A percentile compares a stretch with the other conserved stretches of the same genome.
phyloP scores from a whole-genome alignment of 2,797 vertebrate genomes.

The Linurgus olivaceus region DNA sequence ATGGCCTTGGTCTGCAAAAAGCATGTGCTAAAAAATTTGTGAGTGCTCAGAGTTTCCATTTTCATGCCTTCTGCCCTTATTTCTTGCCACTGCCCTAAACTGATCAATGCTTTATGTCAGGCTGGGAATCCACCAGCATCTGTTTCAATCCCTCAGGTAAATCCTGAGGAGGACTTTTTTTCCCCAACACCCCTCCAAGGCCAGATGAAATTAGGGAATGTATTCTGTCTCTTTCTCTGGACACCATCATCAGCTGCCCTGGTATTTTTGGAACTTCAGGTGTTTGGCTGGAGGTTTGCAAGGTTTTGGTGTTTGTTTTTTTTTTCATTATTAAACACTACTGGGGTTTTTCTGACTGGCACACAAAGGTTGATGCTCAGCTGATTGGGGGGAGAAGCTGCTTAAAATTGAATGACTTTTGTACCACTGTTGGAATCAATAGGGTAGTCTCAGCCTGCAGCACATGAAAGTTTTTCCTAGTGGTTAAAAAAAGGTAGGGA shows the following conservation, averaged over 20 bases:
- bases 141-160: not conserved
- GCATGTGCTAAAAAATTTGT: not conserved
- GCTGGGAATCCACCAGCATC: not conserved
- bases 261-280: not conserved
- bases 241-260: not conserved
- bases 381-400: not conserved
- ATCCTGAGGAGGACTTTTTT: not conserved
- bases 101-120: not conserved
- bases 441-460: not conserved
- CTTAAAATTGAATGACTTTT: not conserved
- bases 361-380: not conserved
- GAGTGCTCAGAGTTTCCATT: not conserved
- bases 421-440: not conserved
- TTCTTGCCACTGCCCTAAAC: not conserved
- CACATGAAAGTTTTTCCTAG: rapidly evolving
- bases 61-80: not conserved
- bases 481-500: not conserved
- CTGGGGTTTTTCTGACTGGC: not conserved
- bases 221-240: not conserved
- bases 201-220: not conserved
- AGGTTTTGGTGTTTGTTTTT: not conserved
- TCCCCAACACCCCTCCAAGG: rapidly evolving
- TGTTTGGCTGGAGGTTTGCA: rapidly evolving
- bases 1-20: not conserved
- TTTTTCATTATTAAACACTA: not conserved